Base-by-base conservation (phyloP, 2,797 vertebrate genomes). In the Lepus oiostolus region DNA sequence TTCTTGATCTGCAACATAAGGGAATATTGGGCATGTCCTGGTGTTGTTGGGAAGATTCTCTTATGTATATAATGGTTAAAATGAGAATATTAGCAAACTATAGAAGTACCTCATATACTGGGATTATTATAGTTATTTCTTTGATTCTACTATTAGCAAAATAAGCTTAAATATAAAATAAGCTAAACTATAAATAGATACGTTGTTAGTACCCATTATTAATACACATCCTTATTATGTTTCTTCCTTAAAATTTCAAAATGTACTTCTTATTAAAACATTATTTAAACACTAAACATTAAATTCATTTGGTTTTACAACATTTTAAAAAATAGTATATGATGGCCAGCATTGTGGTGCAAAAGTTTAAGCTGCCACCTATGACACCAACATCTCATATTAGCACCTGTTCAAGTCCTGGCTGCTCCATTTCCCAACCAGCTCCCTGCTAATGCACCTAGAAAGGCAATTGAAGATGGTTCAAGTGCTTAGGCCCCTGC, bases 241-340 rank as follows among this genome's bases (percentile, higher is more conserved):
- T 87, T 91, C 19, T 87, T 92, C 71, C 52, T 68, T 63, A 63
- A 94, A 38, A 35, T 77, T n/a, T 83, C 14, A 52, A 80, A 38
- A 75, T 42, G 70, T 0, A 28, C 4, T 81, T 60, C 35, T 17
- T 5, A 28, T 8, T 62, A 24, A 76, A 63, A 17, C 42, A 8
- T 47, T 8, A 47, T 10, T 47, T 47, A 1, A 47, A 47, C 42
- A 47, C 42, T 47, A 47, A 47, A 47, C 7, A 47, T 47, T 47
- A 47, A 47, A 47, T 10, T 47, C 42, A 47, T 47, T 47, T 47
- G 42, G 6, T 47, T 47, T 47, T 10, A 47, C 42, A 47, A 9
- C 42, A 47, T 47, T 47, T 47, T 47, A 47, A 47, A 47, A 47
- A 47, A 47, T 47, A 47, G 42, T 47, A 47, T 47, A 47, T 47